Base-by-base conservation (phyloP, 2,888 invertebrate species). In the Trachelus tabidus region DNA sequence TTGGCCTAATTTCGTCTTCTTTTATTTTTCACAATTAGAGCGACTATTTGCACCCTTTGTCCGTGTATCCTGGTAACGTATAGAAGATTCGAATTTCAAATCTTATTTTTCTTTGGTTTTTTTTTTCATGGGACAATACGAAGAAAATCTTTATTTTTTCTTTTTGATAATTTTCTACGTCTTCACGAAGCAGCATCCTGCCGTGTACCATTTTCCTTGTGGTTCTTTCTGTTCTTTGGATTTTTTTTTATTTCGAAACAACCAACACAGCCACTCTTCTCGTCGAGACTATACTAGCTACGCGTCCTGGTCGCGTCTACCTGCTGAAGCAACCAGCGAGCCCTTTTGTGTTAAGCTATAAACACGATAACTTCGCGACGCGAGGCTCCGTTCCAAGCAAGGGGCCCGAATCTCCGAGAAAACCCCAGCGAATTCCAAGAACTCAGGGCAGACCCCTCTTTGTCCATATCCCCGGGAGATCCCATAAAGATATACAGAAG, bases 371-470 rank as follows among this genome's bases (percentile, higher is more conserved):
- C 74, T 34, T n/a, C 69, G 74, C 77, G 34, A 40, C 34, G 73
- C n/a, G 79, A 81, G 73, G 73, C 68, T 76, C 80, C 82, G 79
- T 88, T 90, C 88, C 84, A 79, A 80, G 88, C 86, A 89, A 83
- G 83, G 83, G 85, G 79, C 81, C 84, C 83, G 80, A 87, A 90
- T 89, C 84, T 91, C 91, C 85, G 84, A 89, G 91, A 91, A 91
- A 91, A 87, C 85, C 83, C 81, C 79, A 82, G 40, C 76, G 82
- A 86, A 89, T 91, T 91, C 91, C 85, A 77, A 82, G 91, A 91
- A 91, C 78, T 79, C 74, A 30, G 23, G 74, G 37, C 79, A 79
- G 79, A 75, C 73, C 80, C 78, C 78, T 79, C 81, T 83, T 84
- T 81, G 84, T 82, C 75, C 82, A 79, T 73, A 76, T 79, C 71